Base-by-base conservation (phyloP, 2,888 invertebrate genomes). In the Idaea straminata region DNA sequence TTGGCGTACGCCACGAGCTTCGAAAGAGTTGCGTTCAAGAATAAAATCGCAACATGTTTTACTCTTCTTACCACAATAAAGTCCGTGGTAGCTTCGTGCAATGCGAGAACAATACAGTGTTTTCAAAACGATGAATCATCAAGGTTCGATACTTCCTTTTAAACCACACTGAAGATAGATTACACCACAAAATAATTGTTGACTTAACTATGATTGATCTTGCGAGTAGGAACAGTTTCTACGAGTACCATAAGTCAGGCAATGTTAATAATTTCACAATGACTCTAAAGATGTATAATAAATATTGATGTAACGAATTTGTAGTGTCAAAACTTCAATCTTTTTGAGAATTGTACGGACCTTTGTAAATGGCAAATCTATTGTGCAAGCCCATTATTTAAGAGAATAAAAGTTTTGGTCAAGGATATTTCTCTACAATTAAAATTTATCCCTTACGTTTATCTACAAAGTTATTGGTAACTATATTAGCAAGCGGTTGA, bases 171-270 rank as follows among this genome's bases (percentile, higher is more conserved):
- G 6, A 47, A 47, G 47, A 47, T 47, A 13, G 47, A 47, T 47
- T 13, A 47, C 47, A 47, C 10, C 10, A 7, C 47, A 47, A 47
- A 47, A 47, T 47, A 47, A 47, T 47, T 4, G 47, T 47, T 13
- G 47, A 47, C 47, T 47, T 47, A 47, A 16, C 61, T 61, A 61
- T 61, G 47, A 47, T 47, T 47, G 47, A 47, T 47, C 5, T 6
- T 36, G 36, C 6, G 36, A 2, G 5, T 47, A 47, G 47, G 47
- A 47, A 47, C 47, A 47, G 47, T 47, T 47, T 6, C 5, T 6
- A 47, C 47, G 47, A 47, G 47, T 47, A 13, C 47, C 47, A 47
- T 47, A 5, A 47, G 47, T 47, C 47, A 47, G 47, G 47, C 47
- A 13, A 47, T 47, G 6, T 5, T 47, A 47, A 47, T 47, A 47